phyloP scores from a whole-genome alignment of 2,888 invertebrate species.

The Epinotia bilunana region DNA sequence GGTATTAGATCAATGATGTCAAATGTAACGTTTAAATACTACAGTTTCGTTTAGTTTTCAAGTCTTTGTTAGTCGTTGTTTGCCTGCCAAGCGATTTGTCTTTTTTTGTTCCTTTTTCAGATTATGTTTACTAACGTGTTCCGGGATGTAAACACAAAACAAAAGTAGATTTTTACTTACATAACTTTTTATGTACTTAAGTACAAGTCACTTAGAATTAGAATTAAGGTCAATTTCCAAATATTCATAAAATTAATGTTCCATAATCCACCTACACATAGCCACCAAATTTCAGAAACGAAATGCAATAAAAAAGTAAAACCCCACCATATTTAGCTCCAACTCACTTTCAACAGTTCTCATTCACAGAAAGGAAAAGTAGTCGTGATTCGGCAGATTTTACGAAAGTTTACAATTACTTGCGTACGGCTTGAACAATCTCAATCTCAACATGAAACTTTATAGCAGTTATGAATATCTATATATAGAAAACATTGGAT shows the following conservation, averaged over 20 bases:
- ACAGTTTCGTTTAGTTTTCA: constrained; percentile 5
- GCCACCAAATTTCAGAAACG: constrained; percentile 2
- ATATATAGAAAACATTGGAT: background rate
- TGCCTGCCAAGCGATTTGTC: constrained; percentile 30
- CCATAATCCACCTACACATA: background rate
- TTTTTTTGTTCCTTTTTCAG: constrained; percentile 2
- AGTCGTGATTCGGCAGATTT: constrained; percentile 35
- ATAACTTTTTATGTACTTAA: background rate
- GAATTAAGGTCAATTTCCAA: background rate
- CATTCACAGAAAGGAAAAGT: constrained; percentile 42
- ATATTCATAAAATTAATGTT: background rate
- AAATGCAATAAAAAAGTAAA: constrained; percentile 33
- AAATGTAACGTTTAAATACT: background rate
- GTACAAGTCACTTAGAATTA: background rate
- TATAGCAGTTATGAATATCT: background rate
- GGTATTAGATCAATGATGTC: background rate
- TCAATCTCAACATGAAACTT: constrained; percentile 5
- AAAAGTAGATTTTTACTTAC: background rate
- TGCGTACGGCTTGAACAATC: constrained; percentile 11
- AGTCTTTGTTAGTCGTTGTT: background rate
- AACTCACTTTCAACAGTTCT: constrained; percentile 34
- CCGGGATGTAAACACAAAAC: background rate
- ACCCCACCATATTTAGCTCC: constrained; percentile 23
- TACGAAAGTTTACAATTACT: constrained; percentile 35
- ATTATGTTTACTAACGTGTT: background rate